These are phyloP conservation scores for Notodonta dromedarius DNA, from an alignment of 2,888 invertebrate species.

Conservation along the genomic window DNA sequence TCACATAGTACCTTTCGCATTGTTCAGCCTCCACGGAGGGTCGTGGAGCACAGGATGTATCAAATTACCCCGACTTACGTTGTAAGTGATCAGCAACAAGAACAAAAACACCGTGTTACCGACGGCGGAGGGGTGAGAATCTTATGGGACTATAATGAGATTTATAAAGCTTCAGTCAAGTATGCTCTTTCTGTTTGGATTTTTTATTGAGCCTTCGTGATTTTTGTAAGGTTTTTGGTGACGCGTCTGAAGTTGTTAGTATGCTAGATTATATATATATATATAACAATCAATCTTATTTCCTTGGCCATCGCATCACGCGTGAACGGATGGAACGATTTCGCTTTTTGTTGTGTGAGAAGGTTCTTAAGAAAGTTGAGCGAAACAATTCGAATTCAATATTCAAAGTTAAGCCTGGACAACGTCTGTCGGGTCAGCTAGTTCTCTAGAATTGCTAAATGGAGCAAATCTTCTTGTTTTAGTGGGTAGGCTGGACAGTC, in stretches of 20 bases:
- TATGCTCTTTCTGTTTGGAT: conserved; percentile 46
- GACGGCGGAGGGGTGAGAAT: conserved; percentile 69
- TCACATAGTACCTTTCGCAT: conserved; percentile 5
- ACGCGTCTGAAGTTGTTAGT: not conserved
- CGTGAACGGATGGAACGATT: too few species aligned
- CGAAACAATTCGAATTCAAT: too few species aligned
- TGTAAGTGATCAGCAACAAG: conserved; percentile 79
- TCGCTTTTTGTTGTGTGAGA: too few species aligned
- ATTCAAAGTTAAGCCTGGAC: too few species aligned
- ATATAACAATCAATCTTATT: too few species aligned
- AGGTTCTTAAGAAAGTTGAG: too few species aligned
- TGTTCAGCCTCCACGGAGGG: conserved; percentile 37
- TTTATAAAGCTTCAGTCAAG: conserved; percentile 78
- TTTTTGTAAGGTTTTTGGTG: conserved; percentile 15
- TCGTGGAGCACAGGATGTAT: conserved; percentile 79
- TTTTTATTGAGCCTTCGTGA: conserved; percentile 32
- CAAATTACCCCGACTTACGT: conserved; percentile 74
- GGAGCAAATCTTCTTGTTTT: too few species aligned
- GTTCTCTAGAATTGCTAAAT: too few species aligned
- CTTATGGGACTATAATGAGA: conserved; percentile 69
- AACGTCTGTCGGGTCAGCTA: too few species aligned
- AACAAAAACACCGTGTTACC: conserved; percentile 56
- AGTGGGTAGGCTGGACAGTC: too few species aligned
- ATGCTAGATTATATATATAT: too few species aligned
- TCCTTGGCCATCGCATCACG: too few species aligned